Evolutionary conservation across 1,140 invertebrate species (phyloP).

Genomic region (Drosophila azteca): DNA sequence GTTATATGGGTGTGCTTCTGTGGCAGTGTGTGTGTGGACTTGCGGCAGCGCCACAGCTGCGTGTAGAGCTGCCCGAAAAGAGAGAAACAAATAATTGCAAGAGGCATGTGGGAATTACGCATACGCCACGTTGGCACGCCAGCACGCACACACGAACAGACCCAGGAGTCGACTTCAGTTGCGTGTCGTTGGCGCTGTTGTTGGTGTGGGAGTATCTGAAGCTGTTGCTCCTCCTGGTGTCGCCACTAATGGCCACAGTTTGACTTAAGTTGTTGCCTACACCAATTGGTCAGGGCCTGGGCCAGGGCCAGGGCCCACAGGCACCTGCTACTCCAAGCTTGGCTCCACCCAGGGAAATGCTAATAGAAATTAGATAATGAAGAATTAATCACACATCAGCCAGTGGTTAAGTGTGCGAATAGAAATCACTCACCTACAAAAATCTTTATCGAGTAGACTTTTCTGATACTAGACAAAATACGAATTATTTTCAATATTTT

Average conservation of each 20-base stretch:
- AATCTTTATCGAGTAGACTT: constrained; percentile 5
- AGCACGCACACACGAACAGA: constrained; percentile 47
- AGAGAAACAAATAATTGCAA: constrained; percentile 66
- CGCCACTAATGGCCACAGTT: constrained; percentile 67
- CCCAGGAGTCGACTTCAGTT: constrained; percentile 16
- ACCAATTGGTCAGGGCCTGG: constrained; percentile 29
- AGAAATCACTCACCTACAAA: constrained; percentile 46
- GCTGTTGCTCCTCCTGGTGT: constrained; percentile 43
- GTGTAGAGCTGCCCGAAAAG: constrained; percentile 35
- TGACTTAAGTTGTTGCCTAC: constrained; percentile 65
- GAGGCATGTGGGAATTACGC: constrained; percentile 68
- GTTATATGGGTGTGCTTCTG: constrained; percentile 58
- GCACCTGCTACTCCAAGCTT: constrained; percentile 7
- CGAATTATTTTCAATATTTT: too few species aligned
- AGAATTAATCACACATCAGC: constrained; percentile 64
- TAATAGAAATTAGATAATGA: constrained; percentile 72
- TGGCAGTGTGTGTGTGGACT: constrained; percentile 20
- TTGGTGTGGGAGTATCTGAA: neutral
- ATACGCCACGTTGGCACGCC: constrained; percentile 59
- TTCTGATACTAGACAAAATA: too few species aligned
- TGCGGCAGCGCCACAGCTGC: constrained; percentile 35
- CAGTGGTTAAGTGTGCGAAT: constrained; percentile 60
- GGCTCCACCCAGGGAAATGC: constrained; percentile 44
- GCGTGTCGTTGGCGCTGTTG: constrained; percentile 33
- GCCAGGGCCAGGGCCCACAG: too few species aligned